Percentiles rank a stretch among this genome's conserved stretches.
Evolutionary conservation across 2,113 vertebrate species (phyloP).

Genomic region (Microcebus ravelobensis): DNA sequence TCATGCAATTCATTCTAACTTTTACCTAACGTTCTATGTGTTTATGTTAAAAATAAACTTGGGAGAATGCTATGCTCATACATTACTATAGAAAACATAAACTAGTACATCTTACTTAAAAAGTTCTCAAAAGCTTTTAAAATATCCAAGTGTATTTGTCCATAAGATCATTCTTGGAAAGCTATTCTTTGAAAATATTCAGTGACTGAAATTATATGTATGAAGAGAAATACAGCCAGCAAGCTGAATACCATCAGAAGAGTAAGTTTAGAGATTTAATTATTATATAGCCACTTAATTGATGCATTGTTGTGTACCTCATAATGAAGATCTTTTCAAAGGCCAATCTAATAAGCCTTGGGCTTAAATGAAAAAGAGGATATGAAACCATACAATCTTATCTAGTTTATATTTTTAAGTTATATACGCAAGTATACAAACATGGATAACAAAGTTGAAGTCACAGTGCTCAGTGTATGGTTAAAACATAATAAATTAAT

Average conservation of each 20-base stretch:
- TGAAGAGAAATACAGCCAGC: background rate
- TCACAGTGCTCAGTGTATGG: background rate
- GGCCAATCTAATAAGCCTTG: background rate
- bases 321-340: background rate
- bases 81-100: background rate
- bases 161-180: background rate
- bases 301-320: background rate
- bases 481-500: background rate
- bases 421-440: background rate
- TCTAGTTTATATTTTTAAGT: background rate
- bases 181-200: background rate
- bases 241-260: background rate
- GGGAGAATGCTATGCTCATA: background rate
- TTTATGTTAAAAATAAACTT: background rate
- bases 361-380: background rate
- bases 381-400: background rate
- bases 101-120: background rate
- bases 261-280: background rate
- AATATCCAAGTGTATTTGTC: background rate
- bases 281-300: background rate
- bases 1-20: background rate
- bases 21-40: background rate
- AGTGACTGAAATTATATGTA: background rate
- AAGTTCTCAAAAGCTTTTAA: conserved; percentile 11
- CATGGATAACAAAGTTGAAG: background rate